A percentile compares a stretch with the other conserved stretches of the same genome.
Evolutionary conservation across 1,140 invertebrate genomes (phyloP).

Genomic region (Cyrtorhinus lividipennis): DNA sequence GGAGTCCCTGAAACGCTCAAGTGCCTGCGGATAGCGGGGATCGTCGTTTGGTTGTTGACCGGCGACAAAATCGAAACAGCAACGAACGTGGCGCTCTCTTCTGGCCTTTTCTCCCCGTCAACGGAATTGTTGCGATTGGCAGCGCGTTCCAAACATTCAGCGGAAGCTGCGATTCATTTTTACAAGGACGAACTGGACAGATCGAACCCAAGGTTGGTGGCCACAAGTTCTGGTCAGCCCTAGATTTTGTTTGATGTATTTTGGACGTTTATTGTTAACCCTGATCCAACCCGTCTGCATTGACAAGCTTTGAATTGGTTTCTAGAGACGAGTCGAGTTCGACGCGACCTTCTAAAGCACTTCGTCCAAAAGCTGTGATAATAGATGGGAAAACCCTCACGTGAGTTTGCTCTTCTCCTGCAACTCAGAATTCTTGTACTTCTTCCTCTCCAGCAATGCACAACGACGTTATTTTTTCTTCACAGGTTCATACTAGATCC

Average conservation of each 20-base stretch:
- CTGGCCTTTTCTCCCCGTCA: slow-evolving; percentile 71
- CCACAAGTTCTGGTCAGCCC: no score
- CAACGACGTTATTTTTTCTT: no score
- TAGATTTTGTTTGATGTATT: no score
- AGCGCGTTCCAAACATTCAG: slow-evolving; percentile 67
- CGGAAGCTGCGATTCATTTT: slow-evolving; percentile 61
- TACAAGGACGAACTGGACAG: slow-evolving; percentile 40
- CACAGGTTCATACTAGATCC: slow-evolving; percentile 34
- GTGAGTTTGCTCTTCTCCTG: no score
- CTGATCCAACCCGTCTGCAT: no score
- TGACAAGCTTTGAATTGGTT: no score
- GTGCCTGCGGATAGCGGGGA: slow-evolving; percentile 68
- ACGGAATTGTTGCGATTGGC: slow-evolving; percentile 72
- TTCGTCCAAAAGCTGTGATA: slow-evolving; percentile 48
- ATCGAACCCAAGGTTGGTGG: neutral
- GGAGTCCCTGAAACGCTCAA: slow-evolving; percentile 81
- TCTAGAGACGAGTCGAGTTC: no score
- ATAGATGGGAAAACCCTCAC: slow-evolving; percentile 86
- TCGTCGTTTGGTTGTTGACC: slow-evolving; percentile 90
- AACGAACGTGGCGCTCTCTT: slow-evolving; percentile 90
- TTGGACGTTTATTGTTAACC: no score
- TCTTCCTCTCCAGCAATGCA: no score
- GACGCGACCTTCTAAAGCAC: slow-evolving; percentile 8
- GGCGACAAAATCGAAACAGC: slow-evolving; percentile 97
- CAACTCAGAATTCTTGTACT: slow-evolving; percentile 22